phyloP scores from a whole-genome alignment of 2,888 invertebrate species.

The Melinopterus prodromus region DNA sequence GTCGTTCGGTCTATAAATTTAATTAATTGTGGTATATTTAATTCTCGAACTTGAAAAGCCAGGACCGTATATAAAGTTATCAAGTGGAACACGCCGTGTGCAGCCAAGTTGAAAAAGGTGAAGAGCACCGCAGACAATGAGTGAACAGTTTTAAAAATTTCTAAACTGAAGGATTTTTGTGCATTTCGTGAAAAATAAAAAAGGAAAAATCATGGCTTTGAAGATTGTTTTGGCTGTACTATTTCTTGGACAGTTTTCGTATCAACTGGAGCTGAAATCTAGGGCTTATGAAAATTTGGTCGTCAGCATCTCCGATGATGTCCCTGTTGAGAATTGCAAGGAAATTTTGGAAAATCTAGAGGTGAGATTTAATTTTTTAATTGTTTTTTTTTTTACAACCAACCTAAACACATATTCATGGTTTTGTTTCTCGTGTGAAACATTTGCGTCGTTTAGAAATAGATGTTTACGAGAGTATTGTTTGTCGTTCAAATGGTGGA shows the following conservation, averaged over 20 bases:
- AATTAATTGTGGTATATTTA: background rate
- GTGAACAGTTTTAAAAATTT: background rate
- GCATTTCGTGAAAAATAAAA: background rate
- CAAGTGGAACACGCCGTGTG: background rate
- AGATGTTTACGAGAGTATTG: no score
- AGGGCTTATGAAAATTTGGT: conserved; percentile 63
- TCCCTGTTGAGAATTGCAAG: conserved; percentile 60
- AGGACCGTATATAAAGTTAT: background rate
- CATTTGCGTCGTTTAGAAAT: background rate
- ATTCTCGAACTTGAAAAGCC: background rate
- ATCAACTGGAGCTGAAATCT: conserved; percentile 54
- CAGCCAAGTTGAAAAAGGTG: background rate
- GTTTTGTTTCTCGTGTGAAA: background rate
- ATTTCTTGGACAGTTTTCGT: conserved; percentile 26
- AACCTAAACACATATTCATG: background rate
- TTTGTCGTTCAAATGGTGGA: no score
- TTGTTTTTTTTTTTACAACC: conserved; percentile 26
- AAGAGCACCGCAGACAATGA: background rate
- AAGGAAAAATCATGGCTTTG: background rate
- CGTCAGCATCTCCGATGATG: conserved; percentile 59
- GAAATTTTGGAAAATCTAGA: conserved; percentile 61
- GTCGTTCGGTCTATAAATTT: background rate
- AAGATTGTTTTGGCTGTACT: background rate
- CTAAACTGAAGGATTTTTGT: background rate
- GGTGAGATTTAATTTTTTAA: conserved; percentile 53